Evolutionary conservation across 30 jellyfish, hydroid and myxozoan species (phyloP).

Genomic region (Chrysaora quinquecirrha): DNA sequence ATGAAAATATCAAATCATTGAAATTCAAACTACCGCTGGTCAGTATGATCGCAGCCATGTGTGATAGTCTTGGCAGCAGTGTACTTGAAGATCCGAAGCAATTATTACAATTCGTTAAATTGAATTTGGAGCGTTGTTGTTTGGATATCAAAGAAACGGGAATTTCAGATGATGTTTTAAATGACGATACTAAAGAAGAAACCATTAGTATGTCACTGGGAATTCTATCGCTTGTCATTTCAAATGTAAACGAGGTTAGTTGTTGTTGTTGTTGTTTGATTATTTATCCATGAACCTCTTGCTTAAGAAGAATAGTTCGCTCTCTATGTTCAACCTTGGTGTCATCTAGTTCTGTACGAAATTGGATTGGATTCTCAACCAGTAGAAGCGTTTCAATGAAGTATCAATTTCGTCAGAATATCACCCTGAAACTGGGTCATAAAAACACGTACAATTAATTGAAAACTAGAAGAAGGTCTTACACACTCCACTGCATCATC

Average conservation of each 20-base stretch:
- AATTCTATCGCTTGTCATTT: conserved; percentile 33
- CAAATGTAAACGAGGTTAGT: conserved; percentile 2
- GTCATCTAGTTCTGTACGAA: too few species aligned
- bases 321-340: too few species aligned
- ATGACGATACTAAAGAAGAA: conserved; percentile 20
- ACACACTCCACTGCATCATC: too few species aligned
- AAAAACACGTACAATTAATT: too few species aligned
- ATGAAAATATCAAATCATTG: background rate
- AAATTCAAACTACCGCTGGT: conserved; percentile 56
- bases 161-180: conserved; percentile 4
- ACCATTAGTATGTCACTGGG: conserved; percentile 53
- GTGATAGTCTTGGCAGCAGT: conserved; percentile 69
- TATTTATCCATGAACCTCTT: too few species aligned
- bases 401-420: too few species aligned
- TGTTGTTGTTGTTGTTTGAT: conserved; percentile 1
- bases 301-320: too few species aligned
- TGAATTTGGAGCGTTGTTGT: conserved; percentile 31
- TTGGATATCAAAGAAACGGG: background rate
- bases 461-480: too few species aligned
- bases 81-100: conserved; percentile 61
- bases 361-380: too few species aligned
- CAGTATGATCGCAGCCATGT: conserved; percentile 76
- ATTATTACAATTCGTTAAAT: conserved; percentile 49
- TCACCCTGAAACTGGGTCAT: too few species aligned
- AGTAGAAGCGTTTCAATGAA: too few species aligned